Conservation (phyloP, 2,113 vertebrate genomes). For the Corvus hawaiiensis region DNA sequence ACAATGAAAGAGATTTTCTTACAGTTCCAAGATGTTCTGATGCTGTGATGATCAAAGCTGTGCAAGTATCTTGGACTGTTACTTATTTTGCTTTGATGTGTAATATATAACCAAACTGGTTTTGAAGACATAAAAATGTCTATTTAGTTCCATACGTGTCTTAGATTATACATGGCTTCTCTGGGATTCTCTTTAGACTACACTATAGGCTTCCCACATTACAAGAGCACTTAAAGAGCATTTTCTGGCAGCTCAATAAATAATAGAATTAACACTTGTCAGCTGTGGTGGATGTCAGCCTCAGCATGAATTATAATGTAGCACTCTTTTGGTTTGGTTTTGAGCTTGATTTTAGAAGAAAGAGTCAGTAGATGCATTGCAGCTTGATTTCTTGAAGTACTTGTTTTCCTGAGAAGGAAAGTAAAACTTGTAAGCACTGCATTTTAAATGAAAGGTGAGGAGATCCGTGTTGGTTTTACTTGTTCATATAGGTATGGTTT, state of each 20-base stretch:
- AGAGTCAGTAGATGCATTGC: neutral
- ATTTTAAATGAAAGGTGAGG: neutral
- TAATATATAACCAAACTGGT: neutral
- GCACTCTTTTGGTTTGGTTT: neutral
- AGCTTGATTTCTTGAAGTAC: neutral
- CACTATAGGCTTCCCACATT: neutral
- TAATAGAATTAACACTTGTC: neutral
- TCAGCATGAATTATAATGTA: neutral
- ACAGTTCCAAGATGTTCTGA: neutral
- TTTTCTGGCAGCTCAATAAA: neutral
- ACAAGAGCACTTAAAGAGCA: neutral
- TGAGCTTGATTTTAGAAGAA: neutral
- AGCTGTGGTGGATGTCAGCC: neutral
- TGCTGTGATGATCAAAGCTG: neutral
- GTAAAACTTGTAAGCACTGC: neutral
- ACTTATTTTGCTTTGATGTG: neutral
- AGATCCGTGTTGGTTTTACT: neutral
- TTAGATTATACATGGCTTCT: neutral
- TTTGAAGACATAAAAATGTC: neutral
- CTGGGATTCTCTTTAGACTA: neutral
- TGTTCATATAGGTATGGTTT: neutral
- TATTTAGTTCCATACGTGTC: neutral
- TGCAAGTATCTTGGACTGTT: neutral
- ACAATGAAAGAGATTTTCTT: neutral
- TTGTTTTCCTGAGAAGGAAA: neutral